A percentile compares a stretch with the other conserved stretches of the same genome.
These are phyloP conservation scores for Clarias laeviceps DNA, from an alignment of 2,797 vertebrate species.

Conservation along the genomic window DNA sequence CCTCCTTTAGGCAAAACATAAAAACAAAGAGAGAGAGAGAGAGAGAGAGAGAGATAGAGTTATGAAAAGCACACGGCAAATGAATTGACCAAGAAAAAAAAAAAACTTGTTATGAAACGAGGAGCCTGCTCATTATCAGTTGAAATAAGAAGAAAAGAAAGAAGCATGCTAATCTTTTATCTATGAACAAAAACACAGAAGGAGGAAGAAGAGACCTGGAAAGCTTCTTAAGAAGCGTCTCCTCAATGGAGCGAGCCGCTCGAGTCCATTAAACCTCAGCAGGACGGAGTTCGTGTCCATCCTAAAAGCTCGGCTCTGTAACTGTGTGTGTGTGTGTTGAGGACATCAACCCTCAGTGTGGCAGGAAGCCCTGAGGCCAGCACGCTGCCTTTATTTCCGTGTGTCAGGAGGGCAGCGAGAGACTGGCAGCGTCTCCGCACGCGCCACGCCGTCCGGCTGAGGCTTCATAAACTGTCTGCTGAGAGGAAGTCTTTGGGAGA, in stretches of 20 bases:
- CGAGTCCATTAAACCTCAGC: conserved; percentile 56
- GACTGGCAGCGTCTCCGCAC: conserved; percentile 33
- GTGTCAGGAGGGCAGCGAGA: conserved; percentile 26
- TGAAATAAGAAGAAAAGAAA: not conserved
- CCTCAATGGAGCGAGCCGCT: conserved; percentile 12
- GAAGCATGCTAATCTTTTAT: conserved; percentile 10
- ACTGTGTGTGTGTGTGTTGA: not conserved
- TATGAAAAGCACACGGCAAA: not conserved
- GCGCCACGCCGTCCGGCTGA: conserved; percentile 1
- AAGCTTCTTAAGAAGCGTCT: not conserved
- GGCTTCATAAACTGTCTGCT: conserved; percentile 6
- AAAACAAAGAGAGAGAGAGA: not conserved
- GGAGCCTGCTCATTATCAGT: not conserved
- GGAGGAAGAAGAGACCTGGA: conserved; percentile 15
- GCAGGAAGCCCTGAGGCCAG: conserved; percentile 34
- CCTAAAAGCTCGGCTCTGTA: conserved; percentile 27
- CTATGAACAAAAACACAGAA: not conserved
- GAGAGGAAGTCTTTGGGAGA: conserved; percentile 30
- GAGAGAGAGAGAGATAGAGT: not conserved
- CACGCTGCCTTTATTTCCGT: conserved; percentile 20
- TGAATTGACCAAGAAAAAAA: not conserved
- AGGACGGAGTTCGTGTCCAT: conserved; percentile 55
- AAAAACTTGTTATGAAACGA: not conserved
- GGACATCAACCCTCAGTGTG: conserved; percentile 28
- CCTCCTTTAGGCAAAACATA: not conserved